Evolutionary conservation across 2,113 vertebrate species (phyloP), one percentile per base, ranked within the genome.

Genomic region (Odocoileus hemionus): DNA sequence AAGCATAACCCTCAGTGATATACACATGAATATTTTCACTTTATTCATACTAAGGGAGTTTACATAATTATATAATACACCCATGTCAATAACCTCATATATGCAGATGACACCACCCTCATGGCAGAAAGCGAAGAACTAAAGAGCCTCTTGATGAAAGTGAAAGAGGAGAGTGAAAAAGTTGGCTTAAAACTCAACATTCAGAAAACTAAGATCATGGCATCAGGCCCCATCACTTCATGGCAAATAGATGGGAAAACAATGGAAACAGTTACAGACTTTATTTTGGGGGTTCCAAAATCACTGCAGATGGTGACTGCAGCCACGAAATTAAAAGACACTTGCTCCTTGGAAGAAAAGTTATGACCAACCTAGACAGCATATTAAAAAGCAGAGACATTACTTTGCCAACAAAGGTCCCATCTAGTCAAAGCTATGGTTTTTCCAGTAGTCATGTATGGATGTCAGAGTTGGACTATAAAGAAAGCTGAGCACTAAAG

Each of bases 401-500:
- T n/a, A 67, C 64, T 67, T 67, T n/a, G 33, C 8, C 64, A 36
- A n/a, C 61, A 36, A 67, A 67, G 61, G 33, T 67, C 16, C 33
- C 16, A 10, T 67, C 64, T 67, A 67, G 16, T 67, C 33, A 67
- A n/a, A 19, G 9, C 64, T 67, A 67, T n/a, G 33, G 33, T 67
- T 67, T 67, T 67, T 67, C 33, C 64, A n/a, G 64, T n/a, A 19
- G 17, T 67, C 16, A n/a, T 9, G 64, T 19, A 21, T 67, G 64
- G 4, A 19, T 67, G 64, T 67, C 33, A 67, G 64, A 67, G 64
- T 67, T 19, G 64, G 33, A 67, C 64, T n/a, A 2, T 67, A 10
- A 67, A 36, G 64, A 67, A 67, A 36, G 64, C 64, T 67, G 33
- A 67, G 64, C 0, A 1, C 0, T 0, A 0, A 67, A 67, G 16